These are phyloP conservation scores for Panulirus ornatus DNA, from an alignment of 1,140 invertebrate genomes.

Conservation along the genomic window DNA sequence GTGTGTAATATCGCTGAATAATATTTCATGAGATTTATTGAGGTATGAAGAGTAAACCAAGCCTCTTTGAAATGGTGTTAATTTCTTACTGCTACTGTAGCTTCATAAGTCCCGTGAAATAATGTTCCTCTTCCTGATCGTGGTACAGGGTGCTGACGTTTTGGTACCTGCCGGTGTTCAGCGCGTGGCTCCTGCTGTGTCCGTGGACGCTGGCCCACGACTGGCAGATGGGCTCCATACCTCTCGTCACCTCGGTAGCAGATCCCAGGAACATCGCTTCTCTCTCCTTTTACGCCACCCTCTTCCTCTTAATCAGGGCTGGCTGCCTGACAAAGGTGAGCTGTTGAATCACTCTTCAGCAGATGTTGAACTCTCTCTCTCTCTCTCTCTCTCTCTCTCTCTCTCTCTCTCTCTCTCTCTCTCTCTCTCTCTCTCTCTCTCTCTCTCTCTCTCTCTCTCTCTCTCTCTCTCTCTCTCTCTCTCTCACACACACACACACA, in stretches of 20 bases:
- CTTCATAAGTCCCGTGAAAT: too few species aligned
- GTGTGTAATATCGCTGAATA: too few species aligned
- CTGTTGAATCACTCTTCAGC: background rate
- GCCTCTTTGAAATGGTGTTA: too few species aligned
- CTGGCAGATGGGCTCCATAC: slow-evolving; percentile 97
- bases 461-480: background rate
- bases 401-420: background rate
- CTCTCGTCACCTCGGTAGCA: slow-evolving; percentile 85
- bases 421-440: background rate
- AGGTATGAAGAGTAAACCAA: too few species aligned
- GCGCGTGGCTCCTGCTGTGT: slow-evolving; percentile 88
- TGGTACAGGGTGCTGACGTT: slow-evolving; percentile 86
- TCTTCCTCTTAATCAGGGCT: slow-evolving; percentile 74
- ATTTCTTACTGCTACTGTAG: too few species aligned
- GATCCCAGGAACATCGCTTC: slow-evolving; percentile 88
- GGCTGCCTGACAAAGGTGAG: slow-evolving; percentile 62
- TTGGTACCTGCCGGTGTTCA: slow-evolving; percentile 91
- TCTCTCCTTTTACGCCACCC: slow-evolving; percentile 83
- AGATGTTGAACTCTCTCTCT: background rate
- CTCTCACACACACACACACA: slow-evolving; percentile 10
- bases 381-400: background rate
- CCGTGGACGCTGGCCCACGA: slow-evolving; percentile 93
- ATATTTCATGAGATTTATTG: too few species aligned
- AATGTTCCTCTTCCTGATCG: too few species aligned
- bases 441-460: background rate